Conservation (phyloP, 2,888 invertebrate genomes). For the Andrena praecox region DNA sequence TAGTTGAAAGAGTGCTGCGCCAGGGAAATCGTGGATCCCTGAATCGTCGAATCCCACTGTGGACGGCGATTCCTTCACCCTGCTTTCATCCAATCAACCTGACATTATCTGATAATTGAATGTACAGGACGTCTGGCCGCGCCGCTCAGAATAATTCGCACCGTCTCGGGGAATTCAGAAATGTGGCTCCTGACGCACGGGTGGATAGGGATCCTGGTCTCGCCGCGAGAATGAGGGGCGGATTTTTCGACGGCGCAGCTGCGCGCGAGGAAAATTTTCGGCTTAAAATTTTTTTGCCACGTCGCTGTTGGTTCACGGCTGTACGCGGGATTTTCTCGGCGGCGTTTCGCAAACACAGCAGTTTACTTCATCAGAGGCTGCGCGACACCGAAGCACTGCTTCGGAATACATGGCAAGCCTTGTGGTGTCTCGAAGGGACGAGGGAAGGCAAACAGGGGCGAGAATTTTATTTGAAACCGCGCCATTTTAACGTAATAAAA, state of each 20-base stretch:
- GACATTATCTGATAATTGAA: constrained; percentile 9
- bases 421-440: background rate
- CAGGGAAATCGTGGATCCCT: background rate
- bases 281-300: constrained; percentile 15
- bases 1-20: constrained; percentile 15
- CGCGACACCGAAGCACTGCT: constrained; percentile 30
- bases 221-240: too few relatives aligned
- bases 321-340: constrained; percentile 17
- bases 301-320: constrained; percentile 19
- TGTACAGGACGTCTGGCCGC: background rate
- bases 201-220: too few relatives aligned
- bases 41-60: background rate
- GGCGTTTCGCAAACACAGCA: constrained; percentile 38
- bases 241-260: background rate
- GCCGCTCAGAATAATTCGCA: too few relatives aligned
- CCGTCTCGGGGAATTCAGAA: too few relatives aligned
- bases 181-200: too few relatives aligned
- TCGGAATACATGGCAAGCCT: constrained; percentile 1
- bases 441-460: constrained; percentile 5
- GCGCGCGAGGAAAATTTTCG: constrained; percentile 16
- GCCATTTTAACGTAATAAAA: background rate
- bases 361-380: constrained; percentile 43
- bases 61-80: too few relatives aligned
- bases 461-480: background rate
- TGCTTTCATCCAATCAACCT: too few relatives aligned